A percentile compares a stretch with the other conserved stretches of the same genome.
Evolutionary conservation across 2,797 vertebrate species (phyloP).

Genomic region (Anas capensis): DNA sequence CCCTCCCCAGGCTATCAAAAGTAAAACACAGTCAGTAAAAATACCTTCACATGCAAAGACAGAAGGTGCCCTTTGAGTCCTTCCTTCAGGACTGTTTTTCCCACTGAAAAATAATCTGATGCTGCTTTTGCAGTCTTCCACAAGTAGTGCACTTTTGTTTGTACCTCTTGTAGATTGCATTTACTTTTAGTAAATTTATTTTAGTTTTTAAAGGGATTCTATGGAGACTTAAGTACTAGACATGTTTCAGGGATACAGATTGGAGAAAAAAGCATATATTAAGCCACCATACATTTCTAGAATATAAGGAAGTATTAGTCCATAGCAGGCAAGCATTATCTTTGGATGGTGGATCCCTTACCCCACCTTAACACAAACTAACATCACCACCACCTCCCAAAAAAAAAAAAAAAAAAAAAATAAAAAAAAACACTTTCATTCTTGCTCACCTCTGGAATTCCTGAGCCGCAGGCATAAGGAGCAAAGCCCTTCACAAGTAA

Average conservation of each 20-base stretch:
- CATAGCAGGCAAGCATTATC: accelerated
- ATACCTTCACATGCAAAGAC: accelerated
- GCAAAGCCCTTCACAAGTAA: conserved; percentile 92
- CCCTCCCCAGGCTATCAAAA: not conserved
- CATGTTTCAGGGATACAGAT: not conserved
- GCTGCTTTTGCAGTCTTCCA: not conserved
- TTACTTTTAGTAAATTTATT: not conserved
- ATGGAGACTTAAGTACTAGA: accelerated
- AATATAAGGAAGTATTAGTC: not conserved
- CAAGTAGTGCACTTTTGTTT: accelerated
- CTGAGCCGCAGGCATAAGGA: conserved; percentile 95
- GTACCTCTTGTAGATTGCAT: not conserved
- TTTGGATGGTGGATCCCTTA: not conserved
- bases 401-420: not conserved
- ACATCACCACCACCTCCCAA: not conserved
- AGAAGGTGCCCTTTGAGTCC: not conserved
- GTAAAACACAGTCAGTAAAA: not conserved
- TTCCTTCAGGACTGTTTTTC: not conserved
- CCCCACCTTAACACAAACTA: not conserved
- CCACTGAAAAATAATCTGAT: not conserved
- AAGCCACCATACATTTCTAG: not conserved
- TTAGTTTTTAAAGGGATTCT: not conserved
- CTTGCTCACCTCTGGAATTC: conserved; percentile 92
- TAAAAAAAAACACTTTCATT: not conserved
- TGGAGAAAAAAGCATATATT: not conserved